phyloP scores from a whole-genome alignment of 2,797 vertebrate genomes.

The Urosaurus nigricauda region DNA sequence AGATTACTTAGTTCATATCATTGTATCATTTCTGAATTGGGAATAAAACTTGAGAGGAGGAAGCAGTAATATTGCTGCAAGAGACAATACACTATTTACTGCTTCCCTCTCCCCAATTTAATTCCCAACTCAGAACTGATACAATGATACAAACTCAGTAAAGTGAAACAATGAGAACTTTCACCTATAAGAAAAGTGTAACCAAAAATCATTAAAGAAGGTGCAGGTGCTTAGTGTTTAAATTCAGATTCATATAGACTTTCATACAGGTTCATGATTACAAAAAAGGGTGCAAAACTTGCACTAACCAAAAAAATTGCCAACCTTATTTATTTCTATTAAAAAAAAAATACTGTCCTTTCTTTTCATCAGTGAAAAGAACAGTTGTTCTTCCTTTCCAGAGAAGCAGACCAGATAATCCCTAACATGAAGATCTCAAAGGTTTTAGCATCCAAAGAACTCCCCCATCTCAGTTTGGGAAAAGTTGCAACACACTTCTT shows the following conservation, averaged over 20 bases:
- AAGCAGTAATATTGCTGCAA: not conserved
- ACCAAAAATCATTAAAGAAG: not conserved
- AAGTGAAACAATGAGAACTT: not conserved
- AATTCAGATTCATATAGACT: not conserved
- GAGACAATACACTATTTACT: not conserved
- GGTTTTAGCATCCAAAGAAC: not conserved
- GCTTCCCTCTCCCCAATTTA: constrained; percentile 32
- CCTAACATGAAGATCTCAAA: not conserved
- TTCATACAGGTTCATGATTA: not conserved
- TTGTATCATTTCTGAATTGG: too few relatives aligned
- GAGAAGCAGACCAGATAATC: not conserved
- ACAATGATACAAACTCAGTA: not conserved
- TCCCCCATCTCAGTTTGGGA: not conserved
- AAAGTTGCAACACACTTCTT: constrained; percentile 13
- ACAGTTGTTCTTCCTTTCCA: not conserved
- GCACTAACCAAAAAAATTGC: not conserved
- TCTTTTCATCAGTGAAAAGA: not conserved
- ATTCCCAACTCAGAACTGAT: constrained; percentile 14
- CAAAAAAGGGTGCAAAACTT: not conserved
- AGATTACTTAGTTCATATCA: too few relatives aligned
- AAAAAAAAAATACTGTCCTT: not conserved
- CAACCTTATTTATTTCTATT: not conserved
- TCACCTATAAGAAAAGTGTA: not conserved
- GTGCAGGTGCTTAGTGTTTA: not conserved
- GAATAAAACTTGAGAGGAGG: too few relatives aligned